phyloP scores from a whole-genome alignment of 2,888 invertebrate species.

The Chorisops tibialis region DNA sequence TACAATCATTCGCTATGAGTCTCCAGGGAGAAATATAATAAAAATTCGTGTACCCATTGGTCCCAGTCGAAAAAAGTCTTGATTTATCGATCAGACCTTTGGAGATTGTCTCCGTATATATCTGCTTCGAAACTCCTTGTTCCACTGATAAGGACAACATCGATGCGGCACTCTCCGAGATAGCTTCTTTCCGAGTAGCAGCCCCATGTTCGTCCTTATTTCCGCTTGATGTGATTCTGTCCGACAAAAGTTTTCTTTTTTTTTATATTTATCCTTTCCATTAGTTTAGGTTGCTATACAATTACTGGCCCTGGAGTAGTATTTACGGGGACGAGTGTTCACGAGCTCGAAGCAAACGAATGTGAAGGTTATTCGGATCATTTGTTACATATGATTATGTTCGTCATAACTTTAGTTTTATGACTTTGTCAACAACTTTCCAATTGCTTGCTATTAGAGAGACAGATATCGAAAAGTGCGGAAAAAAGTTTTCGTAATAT shows the following conservation, averaged over 20 bases:
- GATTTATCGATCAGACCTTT: conserved; percentile 18
- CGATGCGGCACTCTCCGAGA: too few species aligned
- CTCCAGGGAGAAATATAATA: conserved; percentile 21
- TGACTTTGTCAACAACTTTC: conserved; percentile 23
- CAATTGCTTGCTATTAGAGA: conserved; percentile 10
- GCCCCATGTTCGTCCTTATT: neutral
- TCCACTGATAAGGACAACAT: neutral
- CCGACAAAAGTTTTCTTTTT: conserved; percentile 5
- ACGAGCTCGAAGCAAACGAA: too few species aligned
- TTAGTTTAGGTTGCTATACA: conserved; percentile 17
- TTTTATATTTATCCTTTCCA: conserved; percentile 16
- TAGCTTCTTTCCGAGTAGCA: too few species aligned
- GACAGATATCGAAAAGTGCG: neutral
- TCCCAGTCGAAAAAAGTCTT: conserved; percentile 12
- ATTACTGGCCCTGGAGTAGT: conserved; percentile 14
- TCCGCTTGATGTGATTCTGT: conserved; percentile 9
- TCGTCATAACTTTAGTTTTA: conserved; percentile 21
- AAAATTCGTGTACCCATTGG: conserved; percentile 15
- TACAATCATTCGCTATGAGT: conserved; percentile 2
- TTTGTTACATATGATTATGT: conserved; percentile 25
- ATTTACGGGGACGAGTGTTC: neutral
- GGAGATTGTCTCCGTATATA: neutral
- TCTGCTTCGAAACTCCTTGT: neutral
- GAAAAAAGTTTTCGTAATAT: too few species aligned
- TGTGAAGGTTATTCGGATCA: conserved; percentile 21